Conservation (phyloP, 2,888 invertebrate species). For the Brachyopa scutellaris region DNA sequence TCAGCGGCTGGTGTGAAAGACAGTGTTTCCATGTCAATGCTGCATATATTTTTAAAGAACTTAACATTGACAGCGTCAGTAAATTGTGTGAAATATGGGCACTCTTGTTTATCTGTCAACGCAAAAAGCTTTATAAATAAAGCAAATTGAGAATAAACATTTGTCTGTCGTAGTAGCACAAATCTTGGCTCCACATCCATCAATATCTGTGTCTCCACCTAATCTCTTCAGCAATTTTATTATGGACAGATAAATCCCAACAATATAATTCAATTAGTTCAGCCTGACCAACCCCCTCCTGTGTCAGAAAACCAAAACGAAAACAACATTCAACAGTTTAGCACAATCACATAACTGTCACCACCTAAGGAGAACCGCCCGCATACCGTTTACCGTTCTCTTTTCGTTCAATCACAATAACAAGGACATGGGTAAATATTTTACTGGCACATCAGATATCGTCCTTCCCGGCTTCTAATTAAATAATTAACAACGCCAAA, state of each 20-base stretch:
- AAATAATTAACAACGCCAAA: conserved; percentile 37
- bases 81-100: no score
- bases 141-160: no score
- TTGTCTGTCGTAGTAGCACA: no score
- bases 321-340: conserved; percentile 25
- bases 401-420: background rate
- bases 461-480: background rate
- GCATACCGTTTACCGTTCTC: no score
- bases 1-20: no score
- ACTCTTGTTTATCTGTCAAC: no score
- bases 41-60: no score
- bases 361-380: no score
- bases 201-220: background rate
- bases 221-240: background rate
- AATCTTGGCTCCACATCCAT: no score
- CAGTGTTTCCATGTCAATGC: no score
- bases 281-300: background rate
- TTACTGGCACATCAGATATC: background rate
- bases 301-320: background rate
- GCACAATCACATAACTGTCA: conserved; percentile 3
- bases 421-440: conserved; percentile 1
- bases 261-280: conserved; percentile 28
- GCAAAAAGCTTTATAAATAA: no score
- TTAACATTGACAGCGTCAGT: no score
- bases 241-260: conserved; percentile 5